A percentile compares a stretch with the other conserved stretches of the same genome.
phyloP scores from a whole-genome alignment of 2,113 vertebrate species.

The Petrocephalus microphthalmus region DNA sequence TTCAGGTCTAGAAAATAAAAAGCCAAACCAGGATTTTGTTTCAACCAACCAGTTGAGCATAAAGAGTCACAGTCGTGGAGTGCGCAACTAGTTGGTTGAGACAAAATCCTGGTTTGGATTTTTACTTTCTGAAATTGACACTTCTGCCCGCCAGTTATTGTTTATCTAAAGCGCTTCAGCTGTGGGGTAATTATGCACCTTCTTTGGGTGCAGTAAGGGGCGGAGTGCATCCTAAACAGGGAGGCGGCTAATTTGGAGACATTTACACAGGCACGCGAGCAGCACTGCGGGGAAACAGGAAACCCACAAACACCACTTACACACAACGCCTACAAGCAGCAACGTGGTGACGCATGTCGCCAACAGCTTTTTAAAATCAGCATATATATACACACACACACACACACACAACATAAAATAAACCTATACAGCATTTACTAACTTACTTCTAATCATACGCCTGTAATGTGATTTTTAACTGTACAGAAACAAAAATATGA shows the following conservation, averaged over 20 bases:
- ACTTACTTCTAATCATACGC: not conserved
- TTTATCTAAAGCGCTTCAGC: not conserved
- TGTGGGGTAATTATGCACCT: not conserved
- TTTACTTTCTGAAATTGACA: too few relatives aligned
- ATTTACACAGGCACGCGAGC: conserved; percentile 1
- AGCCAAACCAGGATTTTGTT: too few relatives aligned
- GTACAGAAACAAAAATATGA: not conserved
- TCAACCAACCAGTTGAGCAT: too few relatives aligned
- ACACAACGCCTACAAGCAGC: not conserved
- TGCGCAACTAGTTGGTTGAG: too few relatives aligned
- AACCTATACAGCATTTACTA: not conserved
- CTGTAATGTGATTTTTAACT: not conserved
- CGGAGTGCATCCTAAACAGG: not conserved
- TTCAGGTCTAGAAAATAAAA: too few relatives aligned
- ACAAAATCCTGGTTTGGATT: too few relatives aligned
- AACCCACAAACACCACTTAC: not conserved
- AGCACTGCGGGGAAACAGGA: not conserved
- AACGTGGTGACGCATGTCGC: not conserved
- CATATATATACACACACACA: too few relatives aligned
- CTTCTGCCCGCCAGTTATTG: not conserved
- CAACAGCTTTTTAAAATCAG: not conserved
- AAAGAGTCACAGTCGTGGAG: too few relatives aligned
- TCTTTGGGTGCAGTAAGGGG: not conserved
- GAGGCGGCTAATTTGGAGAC: not conserved
- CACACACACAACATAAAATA: not conserved